Base-by-base conservation (phyloP, 1,140 invertebrate species). In the Globodera ellingtonae region DNA sequence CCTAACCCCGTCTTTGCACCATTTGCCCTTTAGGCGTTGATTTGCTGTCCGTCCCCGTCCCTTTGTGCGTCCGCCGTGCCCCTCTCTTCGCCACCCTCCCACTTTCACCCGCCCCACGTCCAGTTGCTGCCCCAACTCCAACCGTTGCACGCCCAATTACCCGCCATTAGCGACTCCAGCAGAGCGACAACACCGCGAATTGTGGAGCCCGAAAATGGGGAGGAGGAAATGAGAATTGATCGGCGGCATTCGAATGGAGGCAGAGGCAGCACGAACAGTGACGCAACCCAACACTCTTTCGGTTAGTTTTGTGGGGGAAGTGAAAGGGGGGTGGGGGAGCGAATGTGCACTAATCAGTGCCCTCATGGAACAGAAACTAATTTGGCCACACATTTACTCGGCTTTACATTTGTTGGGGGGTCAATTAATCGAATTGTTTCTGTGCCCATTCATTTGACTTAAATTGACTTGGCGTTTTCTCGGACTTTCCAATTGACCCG, bases 191-290 rank as follows among this genome's bases (percentile, higher is more conserved):
- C 67, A 9, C 67, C 67, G 67, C 67, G 18, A 70, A 70, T 70
- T 44, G 67, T 70, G 6, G 67, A 70, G 46, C 67, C 67, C 10
- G 6, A 70, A 70, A 70, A 44, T 70, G 67, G 24, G 67, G 46
- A 44, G 67, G 67, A 46, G 24, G 46, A 24, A 10, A 18, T 6
- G 67, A 18, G 4, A 70, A 70, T 24, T 70, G 67, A 70, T 70
- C 67, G 24, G 9, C 8, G 24, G 9, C 8, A 70, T 6, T 15
- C 5, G 56, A 5, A 0, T 15, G 15, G 24, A 10, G 46, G n/a
- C 21, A 70, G 5, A 10, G 67, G 67, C 5, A 70, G 24, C 67
- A 59, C 13, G 15, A 59, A 59, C 13, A 59, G 56, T 18, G 56
- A 59, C 10, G 56, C 10, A 15, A 59, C 56, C 5, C 10, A 59